Evolutionary conservation across 2,888 invertebrate genomes (phyloP), one percentile per base, ranked within the genome.

Genomic region (Andrena hattorfiana): DNA sequence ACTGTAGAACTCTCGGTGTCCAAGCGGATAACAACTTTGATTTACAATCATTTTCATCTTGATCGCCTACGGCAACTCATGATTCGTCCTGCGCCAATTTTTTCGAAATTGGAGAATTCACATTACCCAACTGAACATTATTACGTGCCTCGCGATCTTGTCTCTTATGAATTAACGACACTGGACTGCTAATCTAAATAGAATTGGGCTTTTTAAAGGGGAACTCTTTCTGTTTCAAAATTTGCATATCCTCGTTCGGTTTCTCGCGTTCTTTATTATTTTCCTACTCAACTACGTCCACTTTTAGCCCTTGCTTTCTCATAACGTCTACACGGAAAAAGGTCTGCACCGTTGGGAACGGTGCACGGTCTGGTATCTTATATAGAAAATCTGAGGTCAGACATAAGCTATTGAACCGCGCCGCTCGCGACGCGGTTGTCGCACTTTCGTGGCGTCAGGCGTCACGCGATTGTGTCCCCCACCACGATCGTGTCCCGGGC

Each of bases 1-100:
- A 72, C 26, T 70, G 73, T 8, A 88, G 42, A 6, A 94, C 88
- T 32, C 63, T 85, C 4, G 93, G 92, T n/a, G 77, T 66, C 93
- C 93, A 94, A 62, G 86, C 72, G 2, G 82, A 86, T 54, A 94
- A 81, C 32, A 84, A 7, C 77, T 91, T 91, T 3, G 90, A 87
- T 87, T 92, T 91, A 3, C 69, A 26, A 72, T 87, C n/a, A 23
- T 10, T 75, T 30, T 7, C 0, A 20, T 66, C 60, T 56, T 76
- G 16, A 32, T 75, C 28, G 6, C 60, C 4, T 69, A 30, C n/a
- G 10, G 6, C 54, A 62, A 42, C 4, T 49, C 30, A 20, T 30
- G 30, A 7, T 16, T 56, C 30, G 6, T 51, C 23, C 16, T 42
- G 28, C 16, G 7, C n/a, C 13, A 2, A 13, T 6, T 35, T 63